Evolutionary conservation across 2,113 vertebrate genomes (phyloP).

Genomic region (Axis porcinus): DNA sequence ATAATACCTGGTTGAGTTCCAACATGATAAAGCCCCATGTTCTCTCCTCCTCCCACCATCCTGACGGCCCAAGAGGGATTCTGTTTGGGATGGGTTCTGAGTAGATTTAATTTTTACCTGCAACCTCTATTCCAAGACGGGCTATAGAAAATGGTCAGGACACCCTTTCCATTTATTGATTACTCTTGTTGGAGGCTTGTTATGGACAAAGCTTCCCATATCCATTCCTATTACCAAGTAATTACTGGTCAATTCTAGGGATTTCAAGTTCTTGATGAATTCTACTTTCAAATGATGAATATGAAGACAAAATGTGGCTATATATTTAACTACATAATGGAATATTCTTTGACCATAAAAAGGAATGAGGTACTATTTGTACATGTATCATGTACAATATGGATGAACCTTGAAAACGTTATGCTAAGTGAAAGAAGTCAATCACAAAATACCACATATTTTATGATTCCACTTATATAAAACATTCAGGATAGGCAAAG

Average conservation of each 20-base stretch:
- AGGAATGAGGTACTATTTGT: background rate
- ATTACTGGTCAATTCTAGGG: background rate
- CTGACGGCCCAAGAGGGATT: background rate
- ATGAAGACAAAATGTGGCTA: background rate
- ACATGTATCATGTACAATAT: background rate
- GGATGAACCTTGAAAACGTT: background rate
- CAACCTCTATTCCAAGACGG: background rate
- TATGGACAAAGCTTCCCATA: background rate
- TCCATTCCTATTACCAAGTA: background rate
- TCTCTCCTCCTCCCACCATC: background rate
- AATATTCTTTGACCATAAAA: background rate
- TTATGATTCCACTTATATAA: background rate
- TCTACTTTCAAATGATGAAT: background rate
- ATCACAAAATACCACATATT: background rate
- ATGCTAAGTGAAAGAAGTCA: background rate
- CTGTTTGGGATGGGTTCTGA: background rate
- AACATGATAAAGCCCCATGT: background rate
- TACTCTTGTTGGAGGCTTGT: background rate
- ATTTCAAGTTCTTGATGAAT: constrained; percentile 6
- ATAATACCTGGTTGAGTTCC: background rate
- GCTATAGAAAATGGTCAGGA: background rate
- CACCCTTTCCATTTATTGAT: background rate
- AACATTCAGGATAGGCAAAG: background rate
- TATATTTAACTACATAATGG: background rate
- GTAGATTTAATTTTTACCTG: constrained; percentile 1